phyloP scores from a whole-genome alignment of 2,888 invertebrate genomes.

The Lottia gigantea region DNA sequence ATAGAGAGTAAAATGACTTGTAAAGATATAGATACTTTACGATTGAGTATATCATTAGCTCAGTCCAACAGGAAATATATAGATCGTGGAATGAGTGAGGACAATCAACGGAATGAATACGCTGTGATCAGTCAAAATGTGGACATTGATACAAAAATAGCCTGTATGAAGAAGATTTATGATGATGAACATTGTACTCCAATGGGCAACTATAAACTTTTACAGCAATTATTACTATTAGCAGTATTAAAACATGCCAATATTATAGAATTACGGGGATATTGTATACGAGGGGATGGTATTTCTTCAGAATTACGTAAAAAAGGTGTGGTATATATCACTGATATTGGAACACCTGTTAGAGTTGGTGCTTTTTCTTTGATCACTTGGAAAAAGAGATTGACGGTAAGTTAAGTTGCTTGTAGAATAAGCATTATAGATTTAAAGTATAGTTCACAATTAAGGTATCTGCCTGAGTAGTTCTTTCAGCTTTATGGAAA shows the following conservation, averaged over 20 bases:
- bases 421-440: too few relatives aligned
- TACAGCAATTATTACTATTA: conserved; percentile 51
- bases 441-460: too few relatives aligned
- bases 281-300: conserved; percentile 54
- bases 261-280: conserved; percentile 49
- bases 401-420: conserved; percentile 36
- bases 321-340: conserved; percentile 51
- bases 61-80: conserved; percentile 44
- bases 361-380: conserved; percentile 22
- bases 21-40: conserved; percentile 47
- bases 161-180: conserved; percentile 55
- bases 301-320: conserved; percentile 40
- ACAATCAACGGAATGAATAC: conserved; percentile 32
- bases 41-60: conserved; percentile 35
- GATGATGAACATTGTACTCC: conserved; percentile 46
- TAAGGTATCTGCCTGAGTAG: too few relatives aligned
- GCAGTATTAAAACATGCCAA: conserved; percentile 42
- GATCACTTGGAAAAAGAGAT: conserved; percentile 33
- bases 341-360: conserved; percentile 46
- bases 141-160: conserved; percentile 49
- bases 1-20: conserved; percentile 49
- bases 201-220: conserved; percentile 54
- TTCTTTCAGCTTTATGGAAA: too few relatives aligned
- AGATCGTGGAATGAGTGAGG: conserved; percentile 33
- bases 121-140: conserved; percentile 48